Conservation (phyloP, 1,140 invertebrate genomes). For the Drosophila bipectinata region DNA sequence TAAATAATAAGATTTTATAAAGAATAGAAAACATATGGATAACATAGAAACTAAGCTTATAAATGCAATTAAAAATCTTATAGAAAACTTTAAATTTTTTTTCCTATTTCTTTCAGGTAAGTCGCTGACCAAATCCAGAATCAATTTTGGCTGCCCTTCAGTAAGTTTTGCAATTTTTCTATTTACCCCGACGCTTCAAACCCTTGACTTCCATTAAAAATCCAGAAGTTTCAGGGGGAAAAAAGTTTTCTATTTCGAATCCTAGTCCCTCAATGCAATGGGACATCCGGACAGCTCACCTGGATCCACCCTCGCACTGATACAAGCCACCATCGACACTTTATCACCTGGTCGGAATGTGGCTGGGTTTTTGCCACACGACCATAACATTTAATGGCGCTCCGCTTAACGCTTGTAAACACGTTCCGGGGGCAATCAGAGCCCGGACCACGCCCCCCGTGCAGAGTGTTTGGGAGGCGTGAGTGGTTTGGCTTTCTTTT, state of each 20-base stretch:
- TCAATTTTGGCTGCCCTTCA: slow-evolving; percentile 26
- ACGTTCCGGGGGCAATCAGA: slow-evolving; percentile 59
- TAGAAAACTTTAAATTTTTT: neutral
- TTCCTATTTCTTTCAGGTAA: slow-evolving; percentile 52
- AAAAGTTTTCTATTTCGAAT: slow-evolving; percentile 30
- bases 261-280: neutral
- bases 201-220: neutral
- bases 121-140: slow-evolving; percentile 6
- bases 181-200: slow-evolving; percentile 7
- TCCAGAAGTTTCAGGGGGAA: neutral
- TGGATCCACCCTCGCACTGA: neutral
- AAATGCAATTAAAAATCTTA: too few species aligned
- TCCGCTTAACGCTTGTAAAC: slow-evolving; percentile 80
- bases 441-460: slow-evolving; percentile 37
- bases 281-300: slow-evolving; percentile 19
- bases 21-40: too few species aligned
- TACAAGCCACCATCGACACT: slow-evolving; percentile 65
- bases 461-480: neutral
- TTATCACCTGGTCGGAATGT: slow-evolving; percentile 76
- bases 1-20: too few species aligned
- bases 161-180: slow-evolving; percentile 47
- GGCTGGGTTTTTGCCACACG: slow-evolving; percentile 51
- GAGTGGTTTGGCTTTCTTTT: slow-evolving; percentile 32
- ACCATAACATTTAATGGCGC: slow-evolving; percentile 77
- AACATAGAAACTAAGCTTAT: too few species aligned